phyloP scores from a whole-genome alignment of 2,888 invertebrate species.

The Eilema depressum region DNA sequence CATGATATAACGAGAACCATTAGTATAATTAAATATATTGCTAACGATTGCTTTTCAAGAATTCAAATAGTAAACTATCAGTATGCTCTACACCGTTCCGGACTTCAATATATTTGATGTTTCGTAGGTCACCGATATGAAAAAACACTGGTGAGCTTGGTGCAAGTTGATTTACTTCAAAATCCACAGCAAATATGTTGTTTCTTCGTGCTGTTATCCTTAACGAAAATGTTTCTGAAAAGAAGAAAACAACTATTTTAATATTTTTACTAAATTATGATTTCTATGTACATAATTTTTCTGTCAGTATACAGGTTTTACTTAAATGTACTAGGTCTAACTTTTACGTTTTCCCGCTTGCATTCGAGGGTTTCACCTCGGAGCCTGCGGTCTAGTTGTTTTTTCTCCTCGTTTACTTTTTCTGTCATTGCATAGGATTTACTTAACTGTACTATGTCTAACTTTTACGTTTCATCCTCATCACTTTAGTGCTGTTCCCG shows the following conservation, averaged over 20 bases:
- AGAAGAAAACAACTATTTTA: background rate
- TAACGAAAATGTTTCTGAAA: conserved; percentile 12
- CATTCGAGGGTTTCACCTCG: no score
- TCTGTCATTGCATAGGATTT: no score
- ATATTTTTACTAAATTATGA: background rate
- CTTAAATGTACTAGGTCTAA: background rate
- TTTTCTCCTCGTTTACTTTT: no score
- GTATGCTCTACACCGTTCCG: conserved; percentile 45
- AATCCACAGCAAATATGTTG: conserved; percentile 32
- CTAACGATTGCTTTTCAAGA: conserved; percentile 24
- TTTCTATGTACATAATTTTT: background rate
- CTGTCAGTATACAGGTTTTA: background rate
- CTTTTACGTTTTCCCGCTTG: no score
- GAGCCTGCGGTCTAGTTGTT: no score
- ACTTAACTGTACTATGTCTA: no score
- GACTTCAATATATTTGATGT: conserved; percentile 43
- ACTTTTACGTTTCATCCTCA: no score
- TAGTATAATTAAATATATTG: conserved; percentile 8
- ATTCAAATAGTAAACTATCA: conserved; percentile 43
- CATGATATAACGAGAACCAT: conserved; percentile 14
- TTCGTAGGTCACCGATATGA: conserved; percentile 31
- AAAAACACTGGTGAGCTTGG: conserved; percentile 30
- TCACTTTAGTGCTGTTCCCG: no score
- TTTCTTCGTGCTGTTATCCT: conserved; percentile 3
- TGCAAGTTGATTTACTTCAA: conserved; percentile 27